A percentile compares a stretch with the other conserved stretches of the same genome.
Conservation (phyloP, 2,113 vertebrate genomes). For the Myanophis thanlyinensis region DNA sequence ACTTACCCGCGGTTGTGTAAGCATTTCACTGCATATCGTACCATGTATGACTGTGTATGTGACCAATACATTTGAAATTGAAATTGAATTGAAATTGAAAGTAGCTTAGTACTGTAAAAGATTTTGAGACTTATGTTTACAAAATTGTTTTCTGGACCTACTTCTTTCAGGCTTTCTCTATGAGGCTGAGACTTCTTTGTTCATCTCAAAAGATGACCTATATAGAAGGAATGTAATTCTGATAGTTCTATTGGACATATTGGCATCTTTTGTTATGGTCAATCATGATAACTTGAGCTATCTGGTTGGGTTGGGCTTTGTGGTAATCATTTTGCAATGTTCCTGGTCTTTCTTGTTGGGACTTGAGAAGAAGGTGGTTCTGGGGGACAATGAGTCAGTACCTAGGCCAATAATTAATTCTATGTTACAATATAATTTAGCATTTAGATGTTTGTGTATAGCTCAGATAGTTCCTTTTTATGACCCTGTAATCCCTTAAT, state of each 20-base stretch:
- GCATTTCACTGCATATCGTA: too few species aligned
- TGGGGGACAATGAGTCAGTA: background rate
- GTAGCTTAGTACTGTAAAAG: background rate
- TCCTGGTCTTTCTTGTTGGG: background rate
- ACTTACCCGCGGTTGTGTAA: too few species aligned
- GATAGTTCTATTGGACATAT: background rate
- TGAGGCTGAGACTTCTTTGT: background rate
- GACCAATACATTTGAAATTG: too few species aligned
- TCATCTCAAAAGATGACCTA: background rate
- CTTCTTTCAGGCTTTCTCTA: background rate
- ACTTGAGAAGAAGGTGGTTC: background rate
- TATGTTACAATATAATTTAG: background rate
- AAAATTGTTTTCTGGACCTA: background rate
- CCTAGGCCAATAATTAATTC: background rate
- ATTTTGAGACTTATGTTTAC: background rate
- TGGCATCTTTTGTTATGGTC: background rate
- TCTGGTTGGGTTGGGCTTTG: background rate
- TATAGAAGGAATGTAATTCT: background rate
- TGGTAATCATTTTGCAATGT: background rate
- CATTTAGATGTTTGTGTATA: background rate
- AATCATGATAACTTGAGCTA: background rate
- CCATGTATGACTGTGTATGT: too few species aligned
- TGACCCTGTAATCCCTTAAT: background rate
- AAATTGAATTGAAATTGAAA: too few species aligned
- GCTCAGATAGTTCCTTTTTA: background rate